Evolutionary conservation across 2,888 invertebrate species (phyloP).

Genomic region (Troides oblongomaculatus): DNA sequence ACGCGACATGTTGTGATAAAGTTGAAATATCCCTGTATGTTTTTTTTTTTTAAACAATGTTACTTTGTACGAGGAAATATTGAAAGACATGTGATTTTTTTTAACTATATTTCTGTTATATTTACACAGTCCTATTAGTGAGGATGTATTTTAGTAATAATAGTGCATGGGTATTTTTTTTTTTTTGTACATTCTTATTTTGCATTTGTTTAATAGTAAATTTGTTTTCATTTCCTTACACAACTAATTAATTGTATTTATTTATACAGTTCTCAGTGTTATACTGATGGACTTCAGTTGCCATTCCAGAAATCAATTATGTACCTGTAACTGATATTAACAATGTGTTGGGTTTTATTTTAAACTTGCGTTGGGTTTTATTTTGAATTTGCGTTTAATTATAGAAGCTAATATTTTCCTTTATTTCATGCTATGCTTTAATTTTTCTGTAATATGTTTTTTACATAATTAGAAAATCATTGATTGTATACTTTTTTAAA

Average conservation of each 20-base stretch:
- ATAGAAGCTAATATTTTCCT: slow-evolving; percentile 30
- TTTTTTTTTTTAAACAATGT: slow-evolving; percentile 37
- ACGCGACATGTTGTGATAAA: slow-evolving; percentile 61
- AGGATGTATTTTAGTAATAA: neutral
- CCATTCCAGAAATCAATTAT: neutral
- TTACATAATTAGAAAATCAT: slow-evolving; percentile 49
- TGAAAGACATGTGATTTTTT: neutral
- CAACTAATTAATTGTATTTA: neutral
- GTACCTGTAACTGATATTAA: neutral
- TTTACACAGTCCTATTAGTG: neutral
- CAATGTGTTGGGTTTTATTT: neutral
- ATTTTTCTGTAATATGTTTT: slow-evolving; percentile 60
- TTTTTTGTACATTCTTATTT: too few relatives aligned
- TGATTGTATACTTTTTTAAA: slow-evolving; percentile 52
- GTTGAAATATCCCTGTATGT: slow-evolving; percentile 53
- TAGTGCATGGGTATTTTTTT: too few relatives aligned
- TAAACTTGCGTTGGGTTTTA: neutral
- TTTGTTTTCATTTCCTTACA: neutral
- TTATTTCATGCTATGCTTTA: slow-evolving; percentile 47
- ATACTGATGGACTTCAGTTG: neutral
- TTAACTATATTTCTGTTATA: neutral
- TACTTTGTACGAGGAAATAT: slow-evolving; percentile 36
- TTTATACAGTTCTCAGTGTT: neutral
- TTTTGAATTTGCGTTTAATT: slow-evolving; percentile 37
- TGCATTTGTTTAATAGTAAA: too few relatives aligned